Evolutionary conservation across 2,888 invertebrate genomes (phyloP), one percentile per base, ranked within the genome.

Genomic region (Melinaea menophilus): DNA sequence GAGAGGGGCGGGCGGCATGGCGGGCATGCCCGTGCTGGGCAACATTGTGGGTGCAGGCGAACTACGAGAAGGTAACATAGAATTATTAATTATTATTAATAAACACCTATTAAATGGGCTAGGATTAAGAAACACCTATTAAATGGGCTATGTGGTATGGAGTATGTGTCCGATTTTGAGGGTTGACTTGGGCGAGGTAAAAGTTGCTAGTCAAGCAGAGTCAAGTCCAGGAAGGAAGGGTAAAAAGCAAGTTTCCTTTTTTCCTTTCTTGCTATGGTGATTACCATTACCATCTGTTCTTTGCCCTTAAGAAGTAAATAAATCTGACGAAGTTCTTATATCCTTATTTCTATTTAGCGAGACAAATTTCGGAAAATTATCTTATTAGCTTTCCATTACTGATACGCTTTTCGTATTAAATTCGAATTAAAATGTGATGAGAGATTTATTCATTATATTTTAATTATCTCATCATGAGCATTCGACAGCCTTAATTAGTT

Each of bases 1-100:
- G 69, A 71, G 79, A 69, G 82, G 83, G 84, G 80, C 76, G 64
- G 79, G 66, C 84, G 86, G 82, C 69, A 90, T 89, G 89, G 89
- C 87, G 87, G 90, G 88, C 66, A 90, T 90, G 90, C 88, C 90
- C 71, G 79, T 79, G 70, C 80, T 84, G 68, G 90, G 90, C 59
- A 90, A 90, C 82, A 88, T 80, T 78, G 88, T 90, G 72, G 84
- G 88, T 69, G 86, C 86, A 56, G 86, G 84, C 59, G 89, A 86
- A 71, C 76, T 86, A 59, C 76, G 80, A 9, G 83, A 83, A 69
- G 88, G 88, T 51, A 11, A 7, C 3, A 1, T 2, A 9, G 31
- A 86, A 67, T 62, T 47, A 5, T 41, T 13, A 22, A 13, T 35
- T 12, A 56, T 13, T 4, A 48, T 13, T 22, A 22, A 37, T 1